Base-by-base conservation (phyloP, 2,113 vertebrate genomes). In the Thomomys bottae region DNA sequence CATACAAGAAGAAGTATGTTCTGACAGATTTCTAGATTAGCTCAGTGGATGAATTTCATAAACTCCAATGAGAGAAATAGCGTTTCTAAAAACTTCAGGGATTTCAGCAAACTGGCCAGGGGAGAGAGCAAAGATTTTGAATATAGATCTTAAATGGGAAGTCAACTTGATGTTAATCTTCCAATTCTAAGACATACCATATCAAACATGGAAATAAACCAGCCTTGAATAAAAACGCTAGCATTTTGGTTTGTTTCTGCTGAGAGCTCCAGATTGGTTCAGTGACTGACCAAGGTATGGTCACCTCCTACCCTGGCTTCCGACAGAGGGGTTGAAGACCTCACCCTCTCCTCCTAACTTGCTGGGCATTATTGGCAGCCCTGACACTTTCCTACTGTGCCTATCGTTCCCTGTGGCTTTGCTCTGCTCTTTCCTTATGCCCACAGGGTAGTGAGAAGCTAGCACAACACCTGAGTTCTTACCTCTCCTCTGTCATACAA, bases 11-110 rank as follows among this genome's bases (percentile, higher is more conserved):
- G 5, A 78, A 76, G 38, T 63, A 92, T 86, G 34, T 90, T 88
- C 73, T 90, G 92, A 86, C 40, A 90, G 81, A 77, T 95, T 89
- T 95, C 54, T 42, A 45, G 82, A 87, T 91, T 78, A 84, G 72
- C 54, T 88, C 2, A 2, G 63, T 78, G 42, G 87, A 34, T 87
- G 81, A 84, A 81, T 93, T 95, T 92, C 64, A 57, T 66, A 78
- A 76, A 78, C 78, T 90, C 17, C 86, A 72, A 45, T 72, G 24
- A 40, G 18, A 42, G 57, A 36, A 21, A 40, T 38, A 78, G 78
- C 38, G 89, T 92, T 57, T 80, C 11, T 36, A 67, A 93, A 54
- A 30, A 82, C 75, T 92, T 90, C 63, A 66, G 36, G n/a, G n/a
- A 70, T 71, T 79, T 94, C 75, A 71, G 68, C 78, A 80, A 72